Base-by-base conservation (phyloP, 2,888 invertebrate genomes). In the Hydroisotoma schaefferi region DNA sequence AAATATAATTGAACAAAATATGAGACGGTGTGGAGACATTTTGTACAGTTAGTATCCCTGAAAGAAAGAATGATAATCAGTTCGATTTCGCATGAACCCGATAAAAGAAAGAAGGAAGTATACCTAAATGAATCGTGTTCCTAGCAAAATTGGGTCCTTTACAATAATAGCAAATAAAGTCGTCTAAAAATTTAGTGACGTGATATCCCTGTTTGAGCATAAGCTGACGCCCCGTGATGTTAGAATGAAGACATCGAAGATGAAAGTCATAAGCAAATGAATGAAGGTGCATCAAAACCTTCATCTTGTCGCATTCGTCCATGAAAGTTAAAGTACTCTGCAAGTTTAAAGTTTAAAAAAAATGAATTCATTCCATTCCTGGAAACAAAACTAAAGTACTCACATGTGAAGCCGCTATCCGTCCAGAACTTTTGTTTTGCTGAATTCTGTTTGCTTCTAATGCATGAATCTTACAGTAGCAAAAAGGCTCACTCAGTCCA, bases 241-340 rank as follows among this genome's bases (percentile, higher is more conserved):
- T 86, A 12, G 82, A 81, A 73, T 84, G 84, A 55, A 87, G 81
- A 59, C 82, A 83, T 37, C 87, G 80, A 60, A 88, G 77, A 75
- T 88, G 88, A 75, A 85, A 87, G 77, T 88, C 87, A 72, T 87
- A 87, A 0, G 87, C 85, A 75, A 87, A 88, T 2, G 87, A 87
- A 76, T 88, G 87, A 55, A 87, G 78, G 76, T 87, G 87, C 80
- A 87, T 85, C 61, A 83, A 79, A 61, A 85, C 81, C 75, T 85
- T 86, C 62, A 86, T 83, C 74, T 83, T 82, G 74, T 87, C 87
- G 72, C 84, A 83, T 73, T 84, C 84, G 72, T 85, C 85, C 73
- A 85, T 75, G 74, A 85, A 86, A 70, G 82, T 82, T 61, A 82
- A 74, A 57, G 82, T 81, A 73, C 84, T 83, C 82, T 84, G 75